Evolutionary conservation across 92 coral and sea anemone species (phyloP), one percentile per base, ranked within the genome.

Genomic region (Siderastrea siderea): DNA sequence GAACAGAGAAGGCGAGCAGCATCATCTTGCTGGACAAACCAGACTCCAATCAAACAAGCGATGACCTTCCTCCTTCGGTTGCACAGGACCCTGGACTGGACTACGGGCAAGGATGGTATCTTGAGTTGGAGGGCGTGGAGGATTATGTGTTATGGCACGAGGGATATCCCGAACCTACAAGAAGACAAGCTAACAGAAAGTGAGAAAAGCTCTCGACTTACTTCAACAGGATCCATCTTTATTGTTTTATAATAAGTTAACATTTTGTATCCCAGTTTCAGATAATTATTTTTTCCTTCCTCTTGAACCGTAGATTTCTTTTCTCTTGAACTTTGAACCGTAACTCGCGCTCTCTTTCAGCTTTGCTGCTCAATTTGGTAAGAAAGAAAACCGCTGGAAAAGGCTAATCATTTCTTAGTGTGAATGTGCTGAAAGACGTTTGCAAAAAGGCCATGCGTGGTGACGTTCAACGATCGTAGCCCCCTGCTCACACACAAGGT

Each of bases 101-200:
- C 70, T 93, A 95, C 69, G 96, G 95, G 14, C 96, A 90, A 81
- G 94, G 93, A 55, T 90, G 92, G 47, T 91, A 87, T 71, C 78
- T 95, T 75, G 98, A 92, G 73, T 77, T 95, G 19, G 98, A 95
- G 68, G 98, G 98, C 0, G 91, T 95, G 71, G 98, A 95, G 16
- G 98, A 95, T 69, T 95, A 95, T 47, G 89, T 95, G n/a, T 65
- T 95, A 90, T 94, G 98, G 94, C 96, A 77, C 58, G 94, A 95
- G 12, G 90, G 92, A 8, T 91, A 91, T 71, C 82, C 78, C 72
- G 98, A 93, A 54, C 96, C 91, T 2, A 90, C 87, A 48, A 82
- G 54, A 53, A 84, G 71, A 62, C 81, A 66, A 57, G 77, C 57
- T 15, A 85, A 76, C 66, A 85, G 84, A 75, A 85, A 85, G 89